phyloP scores from a whole-genome alignment of 2,888 invertebrate genomes.

The Andrena fulva region DNA sequence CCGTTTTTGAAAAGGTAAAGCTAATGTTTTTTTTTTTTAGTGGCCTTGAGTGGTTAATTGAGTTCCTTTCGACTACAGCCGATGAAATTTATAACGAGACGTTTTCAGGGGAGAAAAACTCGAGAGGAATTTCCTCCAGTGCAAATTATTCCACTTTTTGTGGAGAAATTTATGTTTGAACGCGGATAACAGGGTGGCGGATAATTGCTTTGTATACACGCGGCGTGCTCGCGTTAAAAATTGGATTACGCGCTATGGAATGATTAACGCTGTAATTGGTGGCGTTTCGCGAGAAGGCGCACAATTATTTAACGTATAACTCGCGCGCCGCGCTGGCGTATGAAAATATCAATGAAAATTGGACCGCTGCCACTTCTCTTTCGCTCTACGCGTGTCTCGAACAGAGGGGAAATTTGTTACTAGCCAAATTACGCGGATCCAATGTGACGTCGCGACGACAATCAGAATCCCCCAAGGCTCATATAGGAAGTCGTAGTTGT shows the following conservation, averaged over 20 bases:
- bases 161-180: too few relatives aligned
- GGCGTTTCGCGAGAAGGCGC: slow-evolving; percentile 22
- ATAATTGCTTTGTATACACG: slow-evolving; percentile 5
- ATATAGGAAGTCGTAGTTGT: background rate
- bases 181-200: background rate
- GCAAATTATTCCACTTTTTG: too few relatives aligned
- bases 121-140: too few relatives aligned
- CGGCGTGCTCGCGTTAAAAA: slow-evolving; percentile 1
- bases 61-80: too few relatives aligned
- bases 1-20: too few relatives aligned
- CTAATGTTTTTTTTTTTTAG: too few relatives aligned
- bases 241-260: slow-evolving; percentile 13
- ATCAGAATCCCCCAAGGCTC: slow-evolving; percentile 26
- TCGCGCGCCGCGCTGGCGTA: slow-evolving; percentile 8
- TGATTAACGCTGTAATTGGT: slow-evolving; percentile 28
- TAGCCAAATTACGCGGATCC: slow-evolving; percentile 52
- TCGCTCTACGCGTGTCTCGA: slow-evolving; percentile 9
- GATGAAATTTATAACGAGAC: too few relatives aligned
- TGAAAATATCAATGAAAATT: slow-evolving; percentile 60
- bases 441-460: slow-evolving; percentile 30
- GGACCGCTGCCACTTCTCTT: slow-evolving; percentile 45
- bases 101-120: too few relatives aligned
- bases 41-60: too few relatives aligned
- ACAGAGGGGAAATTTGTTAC: slow-evolving; percentile 41
- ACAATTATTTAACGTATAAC: slow-evolving; percentile 28